Percentiles rank a stretch among this genome's conserved stretches.
Evolutionary conservation across 2,888 invertebrate species (phyloP).

Genomic region (Erpobdella octoculata): DNA sequence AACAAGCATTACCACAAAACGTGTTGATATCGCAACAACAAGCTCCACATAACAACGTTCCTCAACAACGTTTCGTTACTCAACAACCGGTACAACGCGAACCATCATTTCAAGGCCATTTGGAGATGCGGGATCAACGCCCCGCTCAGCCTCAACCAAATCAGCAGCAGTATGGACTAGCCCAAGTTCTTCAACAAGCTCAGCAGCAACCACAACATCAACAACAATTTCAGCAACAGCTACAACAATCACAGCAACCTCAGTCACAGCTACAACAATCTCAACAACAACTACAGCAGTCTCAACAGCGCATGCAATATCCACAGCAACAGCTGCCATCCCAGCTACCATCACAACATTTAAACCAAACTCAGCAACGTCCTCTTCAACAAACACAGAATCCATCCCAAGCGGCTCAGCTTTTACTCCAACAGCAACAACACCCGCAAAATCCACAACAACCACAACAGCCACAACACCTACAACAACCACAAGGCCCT

Average conservation of each 20-base stretch:
- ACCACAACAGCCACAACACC: too few species aligned
- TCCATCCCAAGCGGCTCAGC: background rate
- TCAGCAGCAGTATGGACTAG: background rate
- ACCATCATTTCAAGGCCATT: background rate
- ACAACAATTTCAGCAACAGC: background rate
- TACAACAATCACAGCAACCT: background rate
- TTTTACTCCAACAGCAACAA: background rate
- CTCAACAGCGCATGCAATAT: background rate
- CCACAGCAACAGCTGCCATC: background rate
- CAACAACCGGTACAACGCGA: conserved; percentile 3
- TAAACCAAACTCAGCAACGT: background rate
- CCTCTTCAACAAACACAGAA: background rate
- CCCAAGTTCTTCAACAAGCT: background rate
- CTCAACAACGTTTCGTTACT: background rate
- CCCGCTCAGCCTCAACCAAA: background rate
- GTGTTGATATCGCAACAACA: background rate
- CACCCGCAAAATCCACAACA: background rate
- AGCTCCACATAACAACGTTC: background rate
- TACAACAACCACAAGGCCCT: too few species aligned
- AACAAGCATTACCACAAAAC: background rate
- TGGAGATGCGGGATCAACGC: background rate
- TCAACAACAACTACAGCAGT: background rate
- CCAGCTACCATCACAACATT: background rate
- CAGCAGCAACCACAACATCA: background rate
- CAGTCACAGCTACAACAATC: background rate